A percentile compares a stretch with the other conserved stretches of the same genome.
Evolutionary conservation across 1,140 invertebrate genomes (phyloP).

Genomic region (Anoplophora glabripennis): DNA sequence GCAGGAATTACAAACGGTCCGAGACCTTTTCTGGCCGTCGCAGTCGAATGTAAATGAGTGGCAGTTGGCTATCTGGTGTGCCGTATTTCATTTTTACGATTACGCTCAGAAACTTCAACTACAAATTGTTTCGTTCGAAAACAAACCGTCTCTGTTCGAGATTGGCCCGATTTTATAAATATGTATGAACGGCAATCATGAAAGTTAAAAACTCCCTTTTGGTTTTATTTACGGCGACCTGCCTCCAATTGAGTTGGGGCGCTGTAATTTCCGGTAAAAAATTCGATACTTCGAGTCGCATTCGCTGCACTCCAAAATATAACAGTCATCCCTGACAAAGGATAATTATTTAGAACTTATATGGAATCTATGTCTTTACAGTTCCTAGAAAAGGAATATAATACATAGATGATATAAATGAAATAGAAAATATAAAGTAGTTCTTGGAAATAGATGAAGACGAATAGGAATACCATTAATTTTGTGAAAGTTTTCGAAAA

Average conservation of each 20-base stretch:
- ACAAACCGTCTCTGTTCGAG: conserved; percentile 9
- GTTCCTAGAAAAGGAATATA: too few species aligned
- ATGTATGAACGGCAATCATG: conserved; percentile 15
- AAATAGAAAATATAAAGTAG: too few species aligned
- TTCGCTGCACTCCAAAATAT: background rate
- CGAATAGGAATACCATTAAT: too few species aligned
- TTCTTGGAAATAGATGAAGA: too few species aligned
- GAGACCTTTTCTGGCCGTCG: background rate
- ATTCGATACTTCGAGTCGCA: background rate
- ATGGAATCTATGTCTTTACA: background rate
- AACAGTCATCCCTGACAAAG: background rate
- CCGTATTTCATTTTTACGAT: conserved; percentile 17
- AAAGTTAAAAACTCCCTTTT: conserved; percentile 11
- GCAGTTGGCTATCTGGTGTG: conserved; percentile 13
- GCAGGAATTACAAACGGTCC: too few species aligned
- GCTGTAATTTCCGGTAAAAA: background rate
- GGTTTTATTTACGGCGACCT: conserved; percentile 10
- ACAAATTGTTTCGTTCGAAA: conserved; percentile 16
- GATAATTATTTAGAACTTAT: background rate
- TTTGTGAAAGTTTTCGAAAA: too few species aligned
- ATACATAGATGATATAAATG: too few species aligned
- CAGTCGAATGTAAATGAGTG: conserved; percentile 15
- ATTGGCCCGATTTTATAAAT: conserved; percentile 17
- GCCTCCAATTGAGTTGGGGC: background rate
- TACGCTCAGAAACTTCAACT: conserved; percentile 11